Evolutionary conservation across 1,140 invertebrate species (phyloP).

Genomic region (Drosophila navojoa): DNA sequence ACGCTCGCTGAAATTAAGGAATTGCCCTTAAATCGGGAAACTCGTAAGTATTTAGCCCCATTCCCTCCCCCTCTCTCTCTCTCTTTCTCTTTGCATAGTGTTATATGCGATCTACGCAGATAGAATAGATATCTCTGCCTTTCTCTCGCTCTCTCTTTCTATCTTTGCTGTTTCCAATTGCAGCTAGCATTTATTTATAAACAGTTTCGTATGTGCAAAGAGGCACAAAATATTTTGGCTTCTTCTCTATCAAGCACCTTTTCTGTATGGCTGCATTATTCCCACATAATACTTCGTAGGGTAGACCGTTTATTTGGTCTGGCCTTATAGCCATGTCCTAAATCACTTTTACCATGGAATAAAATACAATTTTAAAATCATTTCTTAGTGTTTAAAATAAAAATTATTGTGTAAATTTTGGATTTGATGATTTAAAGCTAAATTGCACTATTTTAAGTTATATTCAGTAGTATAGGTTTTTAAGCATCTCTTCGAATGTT

Average conservation of each 20-base stretch:
- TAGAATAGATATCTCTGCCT: background rate
- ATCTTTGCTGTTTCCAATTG: constrained; percentile 57
- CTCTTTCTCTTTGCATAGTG: too few relatives aligned
- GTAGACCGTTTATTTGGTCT: too few relatives aligned
- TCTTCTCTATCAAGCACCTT: background rate
- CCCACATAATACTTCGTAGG: too few relatives aligned
- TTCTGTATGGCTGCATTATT: too few relatives aligned
- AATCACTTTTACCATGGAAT: background rate
- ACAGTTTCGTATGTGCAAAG: constrained; percentile 43
- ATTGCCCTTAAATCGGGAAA: constrained; percentile 71
- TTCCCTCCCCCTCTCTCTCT: background rate
- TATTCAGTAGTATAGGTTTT: too few relatives aligned
- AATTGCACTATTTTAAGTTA: too few relatives aligned
- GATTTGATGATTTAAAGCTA: too few relatives aligned
- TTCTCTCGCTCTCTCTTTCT: constrained; percentile 22
- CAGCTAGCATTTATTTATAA: constrained; percentile 77
- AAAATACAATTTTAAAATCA: too few relatives aligned
- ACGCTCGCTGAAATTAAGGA: constrained; percentile 72
- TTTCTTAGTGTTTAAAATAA: too few relatives aligned
- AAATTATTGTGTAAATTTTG: too few relatives aligned
- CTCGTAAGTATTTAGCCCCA: constrained; percentile 71
- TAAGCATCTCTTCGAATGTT: too few relatives aligned
- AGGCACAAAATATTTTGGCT: background rate
- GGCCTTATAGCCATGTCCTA: background rate
- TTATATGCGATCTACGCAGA: background rate